These are phyloP conservation scores for Orthosia gothica DNA, from an alignment of 2,888 invertebrate species.

Conservation along the genomic window DNA sequence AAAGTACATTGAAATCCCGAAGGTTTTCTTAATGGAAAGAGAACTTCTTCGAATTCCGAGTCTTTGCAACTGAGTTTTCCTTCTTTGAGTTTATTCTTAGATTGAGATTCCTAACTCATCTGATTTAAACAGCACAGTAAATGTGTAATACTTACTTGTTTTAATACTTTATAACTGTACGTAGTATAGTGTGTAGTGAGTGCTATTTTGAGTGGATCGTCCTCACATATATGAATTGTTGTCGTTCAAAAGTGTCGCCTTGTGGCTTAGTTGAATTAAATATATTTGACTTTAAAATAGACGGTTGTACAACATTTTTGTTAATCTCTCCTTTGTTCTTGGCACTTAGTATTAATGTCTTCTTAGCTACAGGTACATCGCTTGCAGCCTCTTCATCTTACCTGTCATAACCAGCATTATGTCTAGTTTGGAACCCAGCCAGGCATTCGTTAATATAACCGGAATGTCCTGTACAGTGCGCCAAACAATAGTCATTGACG, in stretches of 20 bases:
- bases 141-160: too few species aligned
- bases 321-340: neutral
- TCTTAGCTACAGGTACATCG: conserved; percentile 23
- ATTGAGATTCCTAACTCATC: neutral
- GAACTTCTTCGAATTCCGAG: conserved; percentile 5
- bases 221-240: too few species aligned
- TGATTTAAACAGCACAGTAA: too few species aligned
- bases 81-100: neutral
- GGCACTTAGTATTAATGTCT: conserved; percentile 11
- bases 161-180: too few species aligned
- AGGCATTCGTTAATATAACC: conserved; percentile 71
- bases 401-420: conserved; percentile 40
- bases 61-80: neutral
- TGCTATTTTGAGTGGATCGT: too few species aligned
- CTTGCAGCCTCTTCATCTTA: conserved; percentile 39
- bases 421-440: conserved; percentile 67
- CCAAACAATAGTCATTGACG: conserved; percentile 61
- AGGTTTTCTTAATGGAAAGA: conserved; percentile 25
- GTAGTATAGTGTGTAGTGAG: too few species aligned
- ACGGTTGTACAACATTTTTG: neutral
- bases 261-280: too few species aligned
- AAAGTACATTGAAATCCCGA: conserved; percentile 29
- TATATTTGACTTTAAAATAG: too few species aligned
- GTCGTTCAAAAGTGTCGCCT: too few species aligned
- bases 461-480: conserved; percentile 53